Base-by-base conservation (phyloP, 2,888 invertebrate genomes). In the Tupiocoris notatus region DNA sequence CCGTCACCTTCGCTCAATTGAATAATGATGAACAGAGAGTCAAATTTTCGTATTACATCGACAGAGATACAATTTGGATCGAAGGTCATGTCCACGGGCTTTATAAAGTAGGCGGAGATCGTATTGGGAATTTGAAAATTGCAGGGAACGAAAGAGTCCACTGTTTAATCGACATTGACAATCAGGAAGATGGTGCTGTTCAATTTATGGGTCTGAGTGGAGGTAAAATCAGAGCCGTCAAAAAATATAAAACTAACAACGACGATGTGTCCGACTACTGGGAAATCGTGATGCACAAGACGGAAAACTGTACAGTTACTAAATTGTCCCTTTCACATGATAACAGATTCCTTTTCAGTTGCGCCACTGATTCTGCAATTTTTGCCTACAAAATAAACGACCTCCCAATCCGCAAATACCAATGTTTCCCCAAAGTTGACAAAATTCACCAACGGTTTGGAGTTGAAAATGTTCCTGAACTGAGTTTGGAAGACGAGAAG, bases 291-390 rank as follows among this genome's bases (percentile, higher is more conserved):
- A 91, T 93, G 90, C 94, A 94, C 82, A 92, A 93, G 82, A 87
- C 87, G 59, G 87, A 87, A 76, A 89, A 90, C 24, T 93, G 93
- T 3, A 85, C 85, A 16, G 87, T 94, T 23, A 87, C 89, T 0
- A 86, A 86, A 76, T 85, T 94, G 74, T 86, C 88, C 76, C 86
- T 90, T 78, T 91, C 89, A 81, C 84, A 84, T 73, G 89, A 92
- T 83, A 81, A 83, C 0, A 81, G 82, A 23, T 83, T 82, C 78
- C 79, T 92, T 2, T 88, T 89, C 76, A 87, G 89, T 0, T 88
- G 90, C 81, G 94, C 93, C 0, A 82, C 86, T 18, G 93, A 93
- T 83, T 92, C 93, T 2, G 93, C 93, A 82, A 86, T 94, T 70
- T 94, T 94, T 82, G 87, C 90, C 0, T 93, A 88, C 24, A 58